Conservation (phyloP, 1,140 invertebrate species). For the Drosophila elegans region DNA sequence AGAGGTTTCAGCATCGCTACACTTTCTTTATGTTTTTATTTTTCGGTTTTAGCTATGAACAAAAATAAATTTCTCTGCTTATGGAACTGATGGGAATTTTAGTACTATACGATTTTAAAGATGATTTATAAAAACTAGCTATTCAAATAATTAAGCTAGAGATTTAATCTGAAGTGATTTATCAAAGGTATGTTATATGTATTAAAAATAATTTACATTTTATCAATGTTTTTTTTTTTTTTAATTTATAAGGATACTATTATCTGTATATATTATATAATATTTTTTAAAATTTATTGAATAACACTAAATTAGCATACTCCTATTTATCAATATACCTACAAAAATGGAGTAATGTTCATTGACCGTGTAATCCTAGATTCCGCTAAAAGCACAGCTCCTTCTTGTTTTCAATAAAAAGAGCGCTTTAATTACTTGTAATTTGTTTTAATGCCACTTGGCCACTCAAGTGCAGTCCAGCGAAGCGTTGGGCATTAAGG, state of each 20-base stretch:
- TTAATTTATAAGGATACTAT: too few relatives aligned
- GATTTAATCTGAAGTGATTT: too few relatives aligned
- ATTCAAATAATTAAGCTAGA: too few relatives aligned
- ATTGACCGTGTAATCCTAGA: neutral
- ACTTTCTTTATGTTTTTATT: slow-evolving; percentile 8
- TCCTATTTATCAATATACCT: too few relatives aligned
- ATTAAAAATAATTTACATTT: too few relatives aligned
- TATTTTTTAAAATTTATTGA: neutral
- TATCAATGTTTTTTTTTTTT: too few relatives aligned
- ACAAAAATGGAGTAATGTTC: neutral
- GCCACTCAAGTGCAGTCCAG: slow-evolving; percentile 44
- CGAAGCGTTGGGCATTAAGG: slow-evolving; percentile 19
- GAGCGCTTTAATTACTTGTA: slow-evolving; percentile 79
- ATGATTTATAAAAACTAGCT: too few relatives aligned
- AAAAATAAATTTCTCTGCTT: neutral
- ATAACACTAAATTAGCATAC: neutral
- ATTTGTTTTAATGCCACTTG: slow-evolving; percentile 81
- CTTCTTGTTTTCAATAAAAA: slow-evolving; percentile 57
- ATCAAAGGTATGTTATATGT: too few relatives aligned
- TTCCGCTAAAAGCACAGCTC: slow-evolving; percentile 5
- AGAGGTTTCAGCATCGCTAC: slow-evolving; percentile 21
- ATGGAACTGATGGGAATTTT: neutral
- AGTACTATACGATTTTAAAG: too few relatives aligned
- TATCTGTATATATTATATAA: too few relatives aligned
- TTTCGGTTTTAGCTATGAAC: neutral